Percentiles rank a stretch among this genome's conserved stretches.
phyloP scores from a whole-genome alignment of 2,797 vertebrate genomes.

The Acrossocheilus fasciatus region DNA sequence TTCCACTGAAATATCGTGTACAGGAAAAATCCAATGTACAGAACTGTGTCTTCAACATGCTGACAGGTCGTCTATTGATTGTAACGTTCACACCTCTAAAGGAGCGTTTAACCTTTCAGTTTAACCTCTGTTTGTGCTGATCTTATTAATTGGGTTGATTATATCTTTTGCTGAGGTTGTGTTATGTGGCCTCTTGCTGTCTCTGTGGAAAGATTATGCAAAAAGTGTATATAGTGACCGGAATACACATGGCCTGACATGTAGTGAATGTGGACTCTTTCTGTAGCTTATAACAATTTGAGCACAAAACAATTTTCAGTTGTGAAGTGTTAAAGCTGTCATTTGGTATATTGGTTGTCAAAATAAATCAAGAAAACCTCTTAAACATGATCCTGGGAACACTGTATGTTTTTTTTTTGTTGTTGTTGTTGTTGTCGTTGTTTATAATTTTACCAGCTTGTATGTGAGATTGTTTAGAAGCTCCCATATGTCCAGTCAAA shows the following conservation, averaged over 20 bases:
- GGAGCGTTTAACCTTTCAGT: background rate
- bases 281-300: background rate
- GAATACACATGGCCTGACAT: background rate
- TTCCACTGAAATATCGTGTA: background rate
- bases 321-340: background rate
- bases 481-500: background rate
- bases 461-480: background rate
- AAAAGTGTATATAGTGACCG: background rate
- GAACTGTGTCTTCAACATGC: background rate
- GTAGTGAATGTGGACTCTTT: background rate
- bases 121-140: constrained; percentile 30
- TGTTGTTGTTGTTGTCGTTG: background rate
- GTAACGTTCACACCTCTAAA: background rate
- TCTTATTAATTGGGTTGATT: constrained; percentile 25
- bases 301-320: background rate
- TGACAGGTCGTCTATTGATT: constrained; percentile 8
- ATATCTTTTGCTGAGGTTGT: background rate
- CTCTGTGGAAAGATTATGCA: background rate
- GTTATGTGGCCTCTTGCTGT: background rate
- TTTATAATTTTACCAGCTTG: background rate
- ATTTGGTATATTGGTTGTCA: background rate
- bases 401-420: background rate
- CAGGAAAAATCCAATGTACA: background rate
- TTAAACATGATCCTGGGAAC: background rate
- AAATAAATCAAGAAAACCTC: background rate